A percentile compares a stretch with the other conserved stretches of the same genome.
Conservation (phyloP, 2,113 vertebrate genomes). For the Scomber scombrus region DNA sequence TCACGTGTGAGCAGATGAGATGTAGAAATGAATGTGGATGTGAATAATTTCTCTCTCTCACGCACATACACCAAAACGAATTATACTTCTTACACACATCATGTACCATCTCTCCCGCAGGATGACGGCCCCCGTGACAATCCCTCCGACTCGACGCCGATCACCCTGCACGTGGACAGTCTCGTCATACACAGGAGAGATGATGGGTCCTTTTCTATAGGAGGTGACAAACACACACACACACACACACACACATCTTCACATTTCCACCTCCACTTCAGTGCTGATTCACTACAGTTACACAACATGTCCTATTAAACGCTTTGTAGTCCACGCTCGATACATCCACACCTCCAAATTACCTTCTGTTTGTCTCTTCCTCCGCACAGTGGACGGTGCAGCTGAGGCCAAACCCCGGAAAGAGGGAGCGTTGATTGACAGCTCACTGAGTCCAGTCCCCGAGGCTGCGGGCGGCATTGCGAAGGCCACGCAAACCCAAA, state of each 20-base stretch:
- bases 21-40: constrained; percentile 31
- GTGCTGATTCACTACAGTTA: constrained; percentile 59
- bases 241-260: background rate
- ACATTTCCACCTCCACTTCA: constrained; percentile 43
- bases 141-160: constrained; percentile 82
- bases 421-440: constrained; percentile 48
- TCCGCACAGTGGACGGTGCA: constrained; percentile 61
- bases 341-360: constrained; percentile 37
- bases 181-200: constrained; percentile 92
- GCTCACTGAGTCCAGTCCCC: constrained; percentile 55
- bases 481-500: constrained; percentile 88
- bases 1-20: constrained; percentile 21
- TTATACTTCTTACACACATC: background rate
- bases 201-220: constrained; percentile 93
- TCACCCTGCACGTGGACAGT: constrained; percentile 90
- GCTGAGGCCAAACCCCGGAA: constrained; percentile 64
- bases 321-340: constrained; percentile 9
- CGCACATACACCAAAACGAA: background rate
- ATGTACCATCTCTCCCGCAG: constrained; percentile 73
- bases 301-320: constrained; percentile 33
- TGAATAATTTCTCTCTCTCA: constrained; percentile 11
- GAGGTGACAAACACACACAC: constrained; percentile 83
- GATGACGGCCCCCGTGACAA: constrained; percentile 91
- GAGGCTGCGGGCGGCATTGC: constrained; percentile 57
- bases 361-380: background rate